Base-by-base conservation (phyloP, 2,888 invertebrate species). In the Helobdella robusta region DNA sequence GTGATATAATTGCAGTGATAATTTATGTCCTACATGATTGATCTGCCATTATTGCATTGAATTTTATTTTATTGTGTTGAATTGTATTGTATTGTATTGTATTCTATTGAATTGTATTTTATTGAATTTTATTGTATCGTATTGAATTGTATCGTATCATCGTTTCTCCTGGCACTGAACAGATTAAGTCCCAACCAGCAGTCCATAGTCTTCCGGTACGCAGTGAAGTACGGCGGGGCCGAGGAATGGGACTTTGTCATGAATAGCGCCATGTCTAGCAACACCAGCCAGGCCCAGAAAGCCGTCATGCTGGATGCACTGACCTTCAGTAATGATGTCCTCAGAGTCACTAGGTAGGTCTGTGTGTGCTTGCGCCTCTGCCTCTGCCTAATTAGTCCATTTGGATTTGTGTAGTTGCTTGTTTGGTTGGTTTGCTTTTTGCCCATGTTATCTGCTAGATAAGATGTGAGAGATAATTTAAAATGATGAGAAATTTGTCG, bases 151-250 rank as follows among this genome's bases (percentile, higher is more conserved):
- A n/a, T n/a, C n/a, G n/a, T n/a, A n/a, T n/a, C n/a, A n/a, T n/a
- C n/a, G n/a, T n/a, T n/a, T n/a, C n/a, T n/a, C n/a, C 6, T 66
- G n/a, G 8, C 60, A 1, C 56, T 61, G 50, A 15, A 11, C 67
- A 77, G 85, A 3, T 84, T 90, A 60, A 85, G 84, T 28, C 84
- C 88, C 0, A 88, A 89, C 75, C 84, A 89, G 61, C 85, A 88
- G 69, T 86, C 86, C 75, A 86, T 84, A 11, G 84, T 87, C 34
- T 85, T 84, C 71, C 76, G 80, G 23, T 83, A 84, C 62, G 85
- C 84, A 76, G 72, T 79, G n/a, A 71, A 72, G 66, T 74, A 74
- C 68, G 79, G 80, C 1, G 73, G 71, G 0, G 73, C 74, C 20
- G 64, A 69, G 5, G 77, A 77, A 66, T 80, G 80, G 80, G 70